Base-by-base conservation (phyloP, 2,888 invertebrate genomes). In the Callyntrura sp. region DNA sequence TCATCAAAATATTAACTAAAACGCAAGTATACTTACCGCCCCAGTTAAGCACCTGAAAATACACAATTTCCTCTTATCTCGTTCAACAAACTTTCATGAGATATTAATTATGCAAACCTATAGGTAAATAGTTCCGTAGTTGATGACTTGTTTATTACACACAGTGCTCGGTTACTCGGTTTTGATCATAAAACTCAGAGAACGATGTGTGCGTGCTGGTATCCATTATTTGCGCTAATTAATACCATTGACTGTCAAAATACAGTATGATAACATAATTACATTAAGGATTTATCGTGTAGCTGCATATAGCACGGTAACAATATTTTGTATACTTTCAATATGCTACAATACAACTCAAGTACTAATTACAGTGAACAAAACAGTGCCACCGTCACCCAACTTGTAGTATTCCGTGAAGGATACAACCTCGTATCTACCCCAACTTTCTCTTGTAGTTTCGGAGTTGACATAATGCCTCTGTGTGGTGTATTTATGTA, bases 401-500 rank as follows among this genome's bases (percentile, higher is more conserved):
- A n/a, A 51, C 20, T 12, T 17, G 17, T 57, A 57, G 14, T 8
- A 57, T 57, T 57, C n/a, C 17, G 9, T 20, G n/a, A n/a, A 11
- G 1, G 23, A 3, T 68, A 35, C 68, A 28, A 35, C 5, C 35
- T 14, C 28, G 28, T 65, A 28, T 65, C 0, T 70, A 70, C 43
- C 20, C 8, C 9, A 62, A 23, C 23, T 43, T 68, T 35, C n/a
- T 4, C 35, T 35, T 4, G 35, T 62, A 62, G 3, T 45, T 70
- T 70, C 14, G 35, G n/a, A 43, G 48, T 25, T 78, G 48, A 51
- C 6, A 51, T 48, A 65, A 43, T 43, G 82, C 82, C 82, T 65
- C 82, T 82, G 82, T 82, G 82, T 82, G 82, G 65, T 82, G 82
- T 82, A 65, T 48, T 65, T 82, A 12, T 43, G 28, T 20, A 48